phyloP scores from a whole-genome alignment of 2,113 vertebrate species.

The Chroicocephalus ridibundus region DNA sequence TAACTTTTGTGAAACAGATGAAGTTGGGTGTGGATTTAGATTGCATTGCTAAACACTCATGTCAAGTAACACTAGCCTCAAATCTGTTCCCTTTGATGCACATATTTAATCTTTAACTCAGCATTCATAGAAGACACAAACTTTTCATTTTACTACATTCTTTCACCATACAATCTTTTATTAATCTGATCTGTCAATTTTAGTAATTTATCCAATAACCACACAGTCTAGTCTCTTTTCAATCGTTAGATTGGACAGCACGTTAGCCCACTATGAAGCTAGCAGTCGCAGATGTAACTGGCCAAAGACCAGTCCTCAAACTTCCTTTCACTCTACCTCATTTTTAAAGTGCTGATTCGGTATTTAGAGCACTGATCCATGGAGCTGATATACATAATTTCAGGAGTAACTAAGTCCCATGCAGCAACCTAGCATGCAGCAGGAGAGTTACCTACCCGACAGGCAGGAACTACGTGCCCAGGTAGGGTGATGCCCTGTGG shows the following conservation, averaged over 20 bases:
- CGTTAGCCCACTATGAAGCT: background rate
- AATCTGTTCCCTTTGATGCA: background rate
- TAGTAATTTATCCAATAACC: background rate
- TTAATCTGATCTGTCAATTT: background rate
- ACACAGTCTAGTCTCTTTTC: background rate
- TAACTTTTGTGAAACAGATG: background rate
- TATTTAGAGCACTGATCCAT: background rate
- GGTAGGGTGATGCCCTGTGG: background rate
- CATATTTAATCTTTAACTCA: background rate
- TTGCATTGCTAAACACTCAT: background rate
- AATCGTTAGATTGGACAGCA: background rate
- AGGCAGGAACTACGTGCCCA: background rate
- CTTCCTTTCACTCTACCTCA: background rate
- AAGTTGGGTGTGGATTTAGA: background rate
- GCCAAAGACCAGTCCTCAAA: background rate
- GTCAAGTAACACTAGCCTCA: background rate
- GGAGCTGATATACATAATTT: background rate
- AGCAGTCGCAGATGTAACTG: background rate
- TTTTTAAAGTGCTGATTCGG: background rate
- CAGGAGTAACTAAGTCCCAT: background rate
- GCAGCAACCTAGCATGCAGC: background rate
- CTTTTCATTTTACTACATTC: background rate
- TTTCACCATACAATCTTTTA: background rate
- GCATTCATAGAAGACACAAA: background rate
- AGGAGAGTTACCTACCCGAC: background rate